phyloP scores from a whole-genome alignment of 1,140 invertebrate genomes.

The Drosophila gunungcola region DNA sequence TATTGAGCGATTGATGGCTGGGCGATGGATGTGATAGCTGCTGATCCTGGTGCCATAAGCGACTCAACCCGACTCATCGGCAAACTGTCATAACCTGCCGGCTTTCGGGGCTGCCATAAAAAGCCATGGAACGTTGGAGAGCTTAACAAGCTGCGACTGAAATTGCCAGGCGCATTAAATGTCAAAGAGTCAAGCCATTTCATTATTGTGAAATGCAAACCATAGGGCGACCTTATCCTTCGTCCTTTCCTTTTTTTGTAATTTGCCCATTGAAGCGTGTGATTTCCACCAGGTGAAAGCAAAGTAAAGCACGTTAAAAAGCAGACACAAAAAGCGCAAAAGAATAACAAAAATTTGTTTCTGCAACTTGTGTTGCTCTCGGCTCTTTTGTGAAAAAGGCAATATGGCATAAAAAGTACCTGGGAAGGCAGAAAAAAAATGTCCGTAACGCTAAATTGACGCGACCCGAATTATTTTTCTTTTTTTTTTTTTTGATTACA shows the following conservation, averaged over 20 bases:
- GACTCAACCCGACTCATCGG: conserved; percentile 15
- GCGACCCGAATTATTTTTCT: conserved; percentile 13
- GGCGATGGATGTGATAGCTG: background rate
- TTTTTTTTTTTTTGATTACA: conserved; percentile 20
- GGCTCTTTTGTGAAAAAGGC: conserved; percentile 26
- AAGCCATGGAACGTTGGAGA: conserved; percentile 4
- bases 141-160: conserved; percentile 31
- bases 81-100: conserved; percentile 20
- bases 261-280: conserved; percentile 57
- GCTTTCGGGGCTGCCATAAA: background rate
- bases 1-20: conserved; percentile 48
- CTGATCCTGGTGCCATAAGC: background rate
- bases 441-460: background rate
- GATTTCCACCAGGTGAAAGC: conserved; percentile 56
- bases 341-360: conserved; percentile 18
- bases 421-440: background rate
- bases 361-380: conserved; percentile 20
- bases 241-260: conserved; percentile 30
- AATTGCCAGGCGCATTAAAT: conserved; percentile 55
- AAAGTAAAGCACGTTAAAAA: conserved; percentile 1
- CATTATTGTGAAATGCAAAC: conserved; percentile 41
- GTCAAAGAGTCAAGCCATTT: conserved; percentile 57
- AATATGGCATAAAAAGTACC: conserved; percentile 15
- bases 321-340: conserved; percentile 3
- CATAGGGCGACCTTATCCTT: conserved; percentile 16